Base-by-base conservation (phyloP, 2,888 invertebrate species). In the Platycnemis pennipes region DNA sequence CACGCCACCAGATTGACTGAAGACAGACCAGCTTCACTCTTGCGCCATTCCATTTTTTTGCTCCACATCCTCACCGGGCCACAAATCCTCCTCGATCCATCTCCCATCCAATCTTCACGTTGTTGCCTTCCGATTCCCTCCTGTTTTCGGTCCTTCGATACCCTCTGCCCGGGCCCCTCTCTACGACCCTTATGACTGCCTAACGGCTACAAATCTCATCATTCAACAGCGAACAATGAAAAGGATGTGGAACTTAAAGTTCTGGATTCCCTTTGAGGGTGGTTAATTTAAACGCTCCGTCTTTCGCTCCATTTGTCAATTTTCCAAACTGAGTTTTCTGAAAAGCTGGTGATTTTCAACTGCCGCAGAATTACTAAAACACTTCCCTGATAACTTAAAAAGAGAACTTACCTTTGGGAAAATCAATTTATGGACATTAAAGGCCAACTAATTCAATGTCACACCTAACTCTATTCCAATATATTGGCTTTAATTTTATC, bases 1-100 rank as follows among this genome's bases (percentile, higher is more conserved):
- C 91, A 91, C 91, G 91, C 91, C 91, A 91, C 56, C 63, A 91
- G 91, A 91, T 91, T 91, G 91, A 91, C 91, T 69, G 91, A 91
- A 91, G 91, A 91, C 91, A 91, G 91, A 42, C 63, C 19, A 53
- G 45, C 13, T 26, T 87, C 87, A 13, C 46, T 26, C 45, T 87
- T 87, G 11, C 87, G 26, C n/a, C 77, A 46, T 87, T 87, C 26
- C 46, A 45, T 87, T 87, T 87, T 86, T 46, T 46, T 63, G 11
- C 49, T 19, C 45, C 26, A 22, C 42, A 0, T 63, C 44, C 42
- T 63, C 44, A 37, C 37, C 77, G 31, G 13, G 77, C 77, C 77
- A 37, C 63, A 63, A 63, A 8, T 77, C 16, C 77, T 77, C 77
- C 77, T 77, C n/a, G 11, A 8, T 37, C 22, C 69, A 11, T n/a